A percentile compares a stretch with the other conserved stretches of the same genome.
phyloP scores from a whole-genome alignment of 2,113 vertebrate species.

The Madoqua kirkii region DNA sequence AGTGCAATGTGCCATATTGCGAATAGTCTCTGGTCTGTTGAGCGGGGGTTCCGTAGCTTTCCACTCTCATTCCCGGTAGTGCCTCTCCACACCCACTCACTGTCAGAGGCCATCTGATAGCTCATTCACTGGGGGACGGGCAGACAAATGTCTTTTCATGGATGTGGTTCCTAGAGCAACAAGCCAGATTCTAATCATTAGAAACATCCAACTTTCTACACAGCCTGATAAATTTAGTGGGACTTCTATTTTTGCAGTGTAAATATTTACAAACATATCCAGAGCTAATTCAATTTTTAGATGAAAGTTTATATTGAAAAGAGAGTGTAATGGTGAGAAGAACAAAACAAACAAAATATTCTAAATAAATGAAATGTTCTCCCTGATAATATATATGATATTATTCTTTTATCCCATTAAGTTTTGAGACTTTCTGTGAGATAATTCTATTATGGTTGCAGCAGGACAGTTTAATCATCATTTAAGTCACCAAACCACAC shows the following conservation, averaged over 20 bases:
- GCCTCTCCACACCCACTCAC: constrained; percentile 31
- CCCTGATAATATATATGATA: not conserved
- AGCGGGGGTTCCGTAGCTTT: constrained; percentile 4
- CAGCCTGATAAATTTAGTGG: constrained; percentile 11
- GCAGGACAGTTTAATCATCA: not conserved
- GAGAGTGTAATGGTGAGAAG: not conserved
- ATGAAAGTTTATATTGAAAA: not conserved
- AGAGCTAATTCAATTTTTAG: not conserved
- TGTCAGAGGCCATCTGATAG: constrained; percentile 56
- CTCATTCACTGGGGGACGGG: constrained; percentile 39
- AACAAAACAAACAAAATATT: not conserved
- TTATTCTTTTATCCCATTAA: not conserved
- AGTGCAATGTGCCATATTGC: constrained; percentile 40
- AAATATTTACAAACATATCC: not conserved
- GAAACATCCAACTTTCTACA: constrained; percentile 33
- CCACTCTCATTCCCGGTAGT: not conserved
- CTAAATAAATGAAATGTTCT: not conserved
- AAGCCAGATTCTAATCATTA: constrained; percentile 15
- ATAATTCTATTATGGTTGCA: not conserved
- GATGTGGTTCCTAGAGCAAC: constrained; percentile 13
- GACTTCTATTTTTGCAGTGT: not conserved
- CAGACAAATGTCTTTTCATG: constrained; percentile 57
- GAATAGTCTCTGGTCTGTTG: not conserved
- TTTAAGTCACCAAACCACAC: not conserved
- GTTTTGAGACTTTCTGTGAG: not conserved